A percentile compares a stretch with the other conserved stretches of the same genome.
phyloP scores from a whole-genome alignment of 2,888 invertebrate genomes.

The Chrysopilus asiliformis region DNA sequence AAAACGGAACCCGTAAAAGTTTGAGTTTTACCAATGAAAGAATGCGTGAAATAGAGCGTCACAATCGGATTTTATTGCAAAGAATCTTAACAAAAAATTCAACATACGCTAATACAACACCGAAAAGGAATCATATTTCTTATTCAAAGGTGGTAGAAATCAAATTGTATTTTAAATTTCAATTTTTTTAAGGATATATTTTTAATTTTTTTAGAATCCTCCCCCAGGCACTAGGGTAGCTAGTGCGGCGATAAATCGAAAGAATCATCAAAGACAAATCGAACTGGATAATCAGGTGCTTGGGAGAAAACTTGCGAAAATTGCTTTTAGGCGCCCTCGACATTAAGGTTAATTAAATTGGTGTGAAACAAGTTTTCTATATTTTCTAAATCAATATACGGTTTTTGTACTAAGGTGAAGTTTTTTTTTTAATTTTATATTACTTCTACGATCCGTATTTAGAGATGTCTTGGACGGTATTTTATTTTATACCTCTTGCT shows the following conservation, averaged over 20 bases:
- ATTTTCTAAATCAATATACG: conserved; percentile 1
- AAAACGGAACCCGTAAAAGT: conserved; percentile 11
- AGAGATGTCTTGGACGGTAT: too few relatives aligned
- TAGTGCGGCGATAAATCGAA: conserved; percentile 40
- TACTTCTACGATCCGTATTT: too few relatives aligned
- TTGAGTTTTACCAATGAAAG: conserved; percentile 43
- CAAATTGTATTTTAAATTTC: too few relatives aligned
- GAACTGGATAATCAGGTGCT: conserved; percentile 45
- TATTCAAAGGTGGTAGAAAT: too few relatives aligned
- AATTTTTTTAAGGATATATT: too few relatives aligned
- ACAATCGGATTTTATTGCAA: conserved; percentile 43
- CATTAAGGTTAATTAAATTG: neutral
- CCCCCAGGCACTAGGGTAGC: conserved; percentile 24
- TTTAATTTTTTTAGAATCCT: conserved; percentile 19
- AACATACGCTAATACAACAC: conserved; percentile 7
- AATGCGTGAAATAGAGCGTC: conserved; percentile 45
- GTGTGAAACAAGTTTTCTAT: neutral
- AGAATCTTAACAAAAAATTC: conserved; percentile 41
- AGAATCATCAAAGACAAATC: conserved; percentile 42
- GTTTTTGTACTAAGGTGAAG: neutral
- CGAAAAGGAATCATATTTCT: too few relatives aligned
- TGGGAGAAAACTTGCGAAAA: conserved; percentile 31
- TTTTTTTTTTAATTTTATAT: neutral
- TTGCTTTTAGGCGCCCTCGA: conserved; percentile 12
- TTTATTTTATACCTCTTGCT: too few relatives aligned